phyloP scores from a whole-genome alignment of 2,888 invertebrate species.

The Aplocera efformata region DNA sequence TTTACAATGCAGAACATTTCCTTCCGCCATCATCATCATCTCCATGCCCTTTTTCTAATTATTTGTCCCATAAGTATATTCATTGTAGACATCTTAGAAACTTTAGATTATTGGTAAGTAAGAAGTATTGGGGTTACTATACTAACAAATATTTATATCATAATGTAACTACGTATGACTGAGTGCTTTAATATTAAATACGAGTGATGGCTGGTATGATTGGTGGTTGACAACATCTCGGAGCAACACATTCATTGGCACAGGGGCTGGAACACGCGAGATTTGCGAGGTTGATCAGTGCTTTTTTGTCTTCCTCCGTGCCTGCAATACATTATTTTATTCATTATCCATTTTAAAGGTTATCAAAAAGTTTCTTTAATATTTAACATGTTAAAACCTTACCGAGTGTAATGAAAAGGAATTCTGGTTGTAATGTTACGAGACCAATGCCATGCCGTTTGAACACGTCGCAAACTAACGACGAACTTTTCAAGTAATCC shows the following conservation, averaged over 20 bases:
- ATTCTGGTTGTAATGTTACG: slow-evolving; percentile 94
- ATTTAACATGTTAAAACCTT: slow-evolving; percentile 18
- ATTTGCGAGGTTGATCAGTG: slow-evolving; percentile 60
- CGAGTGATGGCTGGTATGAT: slow-evolving; percentile 53
- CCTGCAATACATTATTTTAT: slow-evolving; percentile 36
- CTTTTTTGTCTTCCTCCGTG: slow-evolving; percentile 64
- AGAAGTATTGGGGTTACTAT: too few species aligned
- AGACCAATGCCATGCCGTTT: slow-evolving; percentile 89
- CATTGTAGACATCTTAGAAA: too few species aligned
- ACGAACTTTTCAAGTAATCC: slow-evolving; percentile 68
- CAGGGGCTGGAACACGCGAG: slow-evolving; percentile 62
- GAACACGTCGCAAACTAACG: slow-evolving; percentile 86
- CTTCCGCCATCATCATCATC: too few species aligned
- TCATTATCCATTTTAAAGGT: too few species aligned
- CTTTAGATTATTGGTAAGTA: too few species aligned
- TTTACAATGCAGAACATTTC: too few species aligned
- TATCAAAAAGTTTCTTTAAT: background rate
- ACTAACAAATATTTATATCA: too few species aligned
- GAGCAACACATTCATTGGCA: slow-evolving; percentile 71
- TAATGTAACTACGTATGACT: too few species aligned
- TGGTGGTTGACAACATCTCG: slow-evolving; percentile 61
- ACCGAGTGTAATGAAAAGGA: slow-evolving; percentile 63
- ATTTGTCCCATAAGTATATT: too few species aligned
- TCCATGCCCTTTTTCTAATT: too few species aligned
- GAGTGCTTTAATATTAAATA: too few species aligned